phyloP scores from a whole-genome alignment of 1,140 invertebrate genomes.

The Trachymyrmex cornetzi region DNA sequence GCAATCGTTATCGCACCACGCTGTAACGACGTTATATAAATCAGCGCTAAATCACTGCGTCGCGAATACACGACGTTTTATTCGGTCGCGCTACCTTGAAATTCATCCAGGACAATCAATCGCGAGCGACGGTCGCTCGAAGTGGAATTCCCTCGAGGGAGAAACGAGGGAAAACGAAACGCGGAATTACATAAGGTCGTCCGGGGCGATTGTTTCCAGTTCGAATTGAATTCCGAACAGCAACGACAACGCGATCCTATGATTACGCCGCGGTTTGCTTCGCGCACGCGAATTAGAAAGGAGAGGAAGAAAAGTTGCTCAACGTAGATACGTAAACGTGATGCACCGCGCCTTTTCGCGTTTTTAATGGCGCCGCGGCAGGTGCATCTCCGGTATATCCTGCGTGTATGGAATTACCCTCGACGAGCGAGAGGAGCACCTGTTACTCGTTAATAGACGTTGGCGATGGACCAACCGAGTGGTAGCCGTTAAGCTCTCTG shows the following conservation, averaged over 20 bases:
- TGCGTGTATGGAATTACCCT: conserved; percentile 36
- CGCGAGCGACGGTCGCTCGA: neutral
- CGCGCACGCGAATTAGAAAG: conserved; percentile 50
- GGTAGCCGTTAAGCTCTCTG: neutral
- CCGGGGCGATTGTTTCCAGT: conserved; percentile 28
- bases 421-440: conserved; percentile 3
- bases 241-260: neutral
- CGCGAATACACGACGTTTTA: conserved; percentile 20
- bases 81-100: conserved; percentile 28
- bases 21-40: conserved; percentile 28
- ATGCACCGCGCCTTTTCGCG: neutral
- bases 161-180: neutral
- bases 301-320: conserved; percentile 80
- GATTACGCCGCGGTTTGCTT: conserved; percentile 69
- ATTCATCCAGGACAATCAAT: conserved; percentile 54
- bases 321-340: conserved; percentile 82
- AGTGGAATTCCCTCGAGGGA: neutral
- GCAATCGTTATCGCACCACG: neutral
- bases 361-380: neutral
- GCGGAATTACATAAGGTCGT: conserved; percentile 20
- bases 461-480: conserved; percentile 6
- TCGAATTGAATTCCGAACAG: conserved; percentile 27
- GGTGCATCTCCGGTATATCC: conserved; percentile 7
- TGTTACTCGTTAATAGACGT: conserved; percentile 26
- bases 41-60: conserved; percentile 15